Conservation (phyloP, 2,797 vertebrate genomes). For the Spondyliosoma cantharus region DNA sequence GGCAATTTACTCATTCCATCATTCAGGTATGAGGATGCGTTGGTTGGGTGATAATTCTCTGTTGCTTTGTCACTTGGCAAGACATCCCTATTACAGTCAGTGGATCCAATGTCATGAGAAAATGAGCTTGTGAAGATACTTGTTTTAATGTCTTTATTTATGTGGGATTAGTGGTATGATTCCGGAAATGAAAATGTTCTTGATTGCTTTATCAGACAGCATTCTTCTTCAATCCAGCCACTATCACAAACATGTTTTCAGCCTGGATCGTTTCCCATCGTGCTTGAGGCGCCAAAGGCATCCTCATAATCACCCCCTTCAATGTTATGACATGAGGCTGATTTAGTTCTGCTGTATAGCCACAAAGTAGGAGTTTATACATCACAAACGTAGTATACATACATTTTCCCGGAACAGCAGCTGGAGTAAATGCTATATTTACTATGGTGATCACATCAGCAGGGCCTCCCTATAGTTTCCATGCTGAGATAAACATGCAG, state of each 20-base stretch:
- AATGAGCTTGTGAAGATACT: no score
- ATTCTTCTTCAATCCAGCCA: neutral
- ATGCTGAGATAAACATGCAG: constrained; percentile 22
- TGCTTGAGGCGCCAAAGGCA: neutral
- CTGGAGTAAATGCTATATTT: constrained; percentile 6
- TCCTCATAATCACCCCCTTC: constrained; percentile 4
- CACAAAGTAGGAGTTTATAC: neutral
- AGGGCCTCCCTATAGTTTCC: constrained; percentile 32
- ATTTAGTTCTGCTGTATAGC: constrained; percentile 10
- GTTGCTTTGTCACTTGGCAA: neutral
- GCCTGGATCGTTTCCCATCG: neutral
- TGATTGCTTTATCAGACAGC: neutral
- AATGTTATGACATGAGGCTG: constrained; percentile 11
- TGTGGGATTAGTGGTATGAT: neutral
- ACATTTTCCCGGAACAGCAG: constrained; percentile 17
- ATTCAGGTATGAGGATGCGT: no score
- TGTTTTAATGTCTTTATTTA: neutral
- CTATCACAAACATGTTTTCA: constrained; percentile 8
- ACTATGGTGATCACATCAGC: constrained; percentile 1
- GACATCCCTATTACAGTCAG: neutral
- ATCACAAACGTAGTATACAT: constrained; percentile 7
- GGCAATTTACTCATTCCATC: no score
- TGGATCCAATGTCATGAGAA: no score
- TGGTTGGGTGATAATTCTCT: neutral
- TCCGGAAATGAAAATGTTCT: neutral